Evolutionary conservation across 2,888 invertebrate species (phyloP), one percentile per base, ranked within the genome.

Genomic region (Busseola fusca): DNA sequence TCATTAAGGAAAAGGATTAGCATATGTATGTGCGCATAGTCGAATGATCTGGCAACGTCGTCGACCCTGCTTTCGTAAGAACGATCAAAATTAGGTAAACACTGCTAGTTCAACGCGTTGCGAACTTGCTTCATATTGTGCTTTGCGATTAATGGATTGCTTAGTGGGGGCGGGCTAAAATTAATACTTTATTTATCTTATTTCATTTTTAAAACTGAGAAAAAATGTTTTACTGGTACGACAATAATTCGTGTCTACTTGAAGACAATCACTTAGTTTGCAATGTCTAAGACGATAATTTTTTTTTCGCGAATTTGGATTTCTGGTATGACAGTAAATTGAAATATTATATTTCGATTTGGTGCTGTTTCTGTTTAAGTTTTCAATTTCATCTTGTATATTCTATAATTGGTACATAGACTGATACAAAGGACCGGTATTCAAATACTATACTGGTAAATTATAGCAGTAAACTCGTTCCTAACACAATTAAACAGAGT

Each of bases 401-500:
- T n/a, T n/a, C 34, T 34, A 5, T 50, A 71, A 50, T 52, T 25
- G 9, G 16, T n/a, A 45, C 25, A 37, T 30, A 48, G 60, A 45
- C 42, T 12, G 18, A 21, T 45, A 6, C 14, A 50, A 59, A 64
- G n/a, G 10, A 64, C 25, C 7, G 6, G 1, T 67, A 48, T 76
- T 67, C 27, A 71, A 64, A 60, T 48, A 57, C 34, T 25, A 54
- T 45, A 59, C 42, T n/a, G 56, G 42, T 57, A 42, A 78, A 45
- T 66, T 60, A 59, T 50, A 25, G n/a, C 52, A 18, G 21, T 40
- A 21, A 81, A 71, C 77, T 50, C 27, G 25, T 80, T 57, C 14
- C 64, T 67, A 67, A 70, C 52, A 64, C 56, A 81, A 71, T 71
- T 59, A 71, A 65, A 81, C 59, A 42, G 52, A 59, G 66, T 52